A percentile compares a stretch with the other conserved stretches of the same genome.
phyloP scores from a whole-genome alignment of 2,797 vertebrate genomes.

The Diglossa cyanea region DNA sequence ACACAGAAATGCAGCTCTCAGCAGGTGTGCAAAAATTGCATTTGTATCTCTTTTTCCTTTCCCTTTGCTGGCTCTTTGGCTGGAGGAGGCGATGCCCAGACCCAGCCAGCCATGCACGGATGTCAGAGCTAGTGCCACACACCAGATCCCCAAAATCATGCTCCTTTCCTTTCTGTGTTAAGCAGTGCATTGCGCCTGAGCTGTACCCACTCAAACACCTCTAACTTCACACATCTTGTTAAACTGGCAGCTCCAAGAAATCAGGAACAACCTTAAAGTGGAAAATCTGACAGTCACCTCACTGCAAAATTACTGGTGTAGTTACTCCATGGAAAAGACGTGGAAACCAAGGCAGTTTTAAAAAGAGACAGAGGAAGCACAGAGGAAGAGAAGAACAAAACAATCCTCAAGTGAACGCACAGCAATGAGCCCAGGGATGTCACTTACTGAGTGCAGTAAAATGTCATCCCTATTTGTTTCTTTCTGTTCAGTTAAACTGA shows the following conservation, averaged over 20 bases:
- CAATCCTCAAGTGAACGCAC: background rate
- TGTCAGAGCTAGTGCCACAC: background rate
- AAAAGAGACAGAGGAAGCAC: background rate
- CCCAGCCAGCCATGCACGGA: background rate
- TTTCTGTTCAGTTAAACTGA: background rate
- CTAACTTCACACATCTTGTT: background rate
- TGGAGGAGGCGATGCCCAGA: background rate
- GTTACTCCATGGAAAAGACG: background rate
- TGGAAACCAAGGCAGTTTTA: background rate
- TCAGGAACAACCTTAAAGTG: background rate
- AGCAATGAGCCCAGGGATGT: fast-evolving
- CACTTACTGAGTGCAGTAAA: fast-evolving
- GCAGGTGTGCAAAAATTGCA: background rate
- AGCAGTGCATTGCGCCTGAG: background rate
- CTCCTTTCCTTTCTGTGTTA: background rate
- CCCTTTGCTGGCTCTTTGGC: background rate
- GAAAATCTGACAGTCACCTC: background rate
- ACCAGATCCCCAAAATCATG: background rate
- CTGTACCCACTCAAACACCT: background rate
- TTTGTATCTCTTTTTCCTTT: background rate
- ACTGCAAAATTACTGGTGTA: background rate
- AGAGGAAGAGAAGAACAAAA: background rate
- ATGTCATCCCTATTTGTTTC: background rate
- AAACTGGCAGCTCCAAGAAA: background rate
- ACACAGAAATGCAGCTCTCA: background rate